A percentile compares a stretch with the other conserved stretches of the same genome.
Evolutionary conservation across 2,888 invertebrate genomes (phyloP).

Genomic region (Tinea trinotella): DNA sequence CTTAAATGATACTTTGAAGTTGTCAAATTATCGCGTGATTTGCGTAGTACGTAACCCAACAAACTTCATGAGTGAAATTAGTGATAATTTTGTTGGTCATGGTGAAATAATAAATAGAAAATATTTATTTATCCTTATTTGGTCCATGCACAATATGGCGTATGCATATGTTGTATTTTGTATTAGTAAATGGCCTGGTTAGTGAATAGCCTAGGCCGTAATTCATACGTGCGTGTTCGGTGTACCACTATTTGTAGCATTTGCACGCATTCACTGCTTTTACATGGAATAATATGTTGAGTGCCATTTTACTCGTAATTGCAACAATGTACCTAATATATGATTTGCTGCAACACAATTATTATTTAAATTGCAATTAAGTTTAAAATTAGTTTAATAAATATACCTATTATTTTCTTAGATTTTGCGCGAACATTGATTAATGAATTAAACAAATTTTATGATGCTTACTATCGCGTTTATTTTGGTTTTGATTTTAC

Average conservation of each 20-base stretch:
- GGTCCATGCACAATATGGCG: background rate
- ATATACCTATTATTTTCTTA: too few species aligned
- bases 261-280: background rate
- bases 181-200: too few species aligned
- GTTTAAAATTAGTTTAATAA: too few species aligned
- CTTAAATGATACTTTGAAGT: slow-evolving; percentile 62
- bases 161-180: background rate
- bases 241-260: background rate
- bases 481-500: too few species aligned
- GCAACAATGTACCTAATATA: too few species aligned
- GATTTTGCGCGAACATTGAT: too few species aligned
- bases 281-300: background rate
- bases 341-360: too few species aligned
- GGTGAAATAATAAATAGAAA: background rate
- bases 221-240: background rate
- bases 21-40: slow-evolving; percentile 57
- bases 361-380: too few species aligned
- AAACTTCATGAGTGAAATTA: background rate
- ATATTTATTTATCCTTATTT: background rate
- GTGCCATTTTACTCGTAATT: too few species aligned
- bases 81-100: background rate
- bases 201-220: background rate
- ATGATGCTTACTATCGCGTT: too few species aligned
- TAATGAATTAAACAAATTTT: too few species aligned
- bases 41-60: slow-evolving; percentile 28